Conservation (phyloP, 1,140 invertebrate species). For the Alviniconcha marisindica region DNA sequence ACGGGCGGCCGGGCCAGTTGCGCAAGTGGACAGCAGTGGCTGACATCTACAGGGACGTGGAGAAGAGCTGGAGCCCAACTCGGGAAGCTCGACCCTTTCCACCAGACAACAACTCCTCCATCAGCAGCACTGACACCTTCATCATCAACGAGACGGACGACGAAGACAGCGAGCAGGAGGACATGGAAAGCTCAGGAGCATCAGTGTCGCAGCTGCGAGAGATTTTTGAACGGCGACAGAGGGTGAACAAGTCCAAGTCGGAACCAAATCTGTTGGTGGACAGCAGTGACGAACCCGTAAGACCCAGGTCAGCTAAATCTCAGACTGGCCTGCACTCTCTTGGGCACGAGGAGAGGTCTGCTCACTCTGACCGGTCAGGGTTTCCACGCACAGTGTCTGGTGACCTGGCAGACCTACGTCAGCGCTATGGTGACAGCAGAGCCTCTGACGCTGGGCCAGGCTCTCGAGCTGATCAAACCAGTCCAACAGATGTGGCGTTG, state of each 20-base stretch:
- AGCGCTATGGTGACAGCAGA: constrained; percentile 33
- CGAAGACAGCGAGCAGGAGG: constrained; percentile 30
- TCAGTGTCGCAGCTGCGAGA: constrained; percentile 37
- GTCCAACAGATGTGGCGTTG: constrained; percentile 9
- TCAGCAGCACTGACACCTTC: constrained; percentile 68
- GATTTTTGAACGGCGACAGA: constrained; percentile 39
- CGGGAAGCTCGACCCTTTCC: neutral
- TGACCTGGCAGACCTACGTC: constrained; percentile 54
- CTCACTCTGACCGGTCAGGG: too few relatives aligned
- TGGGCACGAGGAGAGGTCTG: neutral
- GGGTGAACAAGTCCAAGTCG: constrained; percentile 52
- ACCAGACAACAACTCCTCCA: constrained; percentile 31
- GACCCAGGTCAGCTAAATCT: constrained; percentile 62
- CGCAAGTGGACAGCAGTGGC: constrained; percentile 44
- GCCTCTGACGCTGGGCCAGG: neutral
- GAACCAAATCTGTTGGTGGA: constrained; percentile 55
- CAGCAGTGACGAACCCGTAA: constrained; percentile 37
- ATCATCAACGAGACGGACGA: constrained; percentile 68
- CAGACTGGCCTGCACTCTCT: constrained; percentile 40
- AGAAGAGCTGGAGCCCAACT: constrained; percentile 35
- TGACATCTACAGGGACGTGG: constrained; percentile 38
- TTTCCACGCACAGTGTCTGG: constrained; percentile 53
- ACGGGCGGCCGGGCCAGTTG: constrained; percentile 40
- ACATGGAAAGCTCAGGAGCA: neutral
- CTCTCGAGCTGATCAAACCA: neutral